These are phyloP conservation scores for Tiaroga cobitis DNA, from an alignment of 2,797 vertebrate species.

Conservation along the genomic window DNA sequence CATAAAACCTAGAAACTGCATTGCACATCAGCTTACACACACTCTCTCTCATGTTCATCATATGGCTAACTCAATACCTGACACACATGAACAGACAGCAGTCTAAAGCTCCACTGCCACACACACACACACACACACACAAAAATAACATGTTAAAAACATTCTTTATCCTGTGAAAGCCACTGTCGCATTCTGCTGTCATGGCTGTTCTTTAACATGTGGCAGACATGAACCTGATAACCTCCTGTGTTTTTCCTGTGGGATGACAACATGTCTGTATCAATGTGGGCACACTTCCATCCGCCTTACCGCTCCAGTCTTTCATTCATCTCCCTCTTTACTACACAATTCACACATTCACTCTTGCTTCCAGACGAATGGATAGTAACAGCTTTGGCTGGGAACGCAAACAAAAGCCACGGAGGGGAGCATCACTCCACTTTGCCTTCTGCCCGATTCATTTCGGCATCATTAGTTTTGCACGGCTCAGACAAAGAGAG, in stretches of 20 bases:
- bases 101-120: background rate
- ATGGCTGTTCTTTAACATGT: conserved; percentile 19
- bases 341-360: conserved; percentile 44
- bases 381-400: conserved; percentile 35
- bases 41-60: background rate
- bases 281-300: conserved; percentile 44
- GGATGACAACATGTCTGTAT: conserved; percentile 15
- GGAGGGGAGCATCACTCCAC: conserved; percentile 32
- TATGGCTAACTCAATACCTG: conserved; percentile 9
- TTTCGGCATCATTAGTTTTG: conserved; percentile 45
- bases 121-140: conserved; percentile 3
- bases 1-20: conserved; percentile 20
- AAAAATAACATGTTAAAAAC: background rate
- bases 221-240: conserved; percentile 27
- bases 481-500: conserved; percentile 72
- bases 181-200: background rate
- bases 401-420: conserved; percentile 49
- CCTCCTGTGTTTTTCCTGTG: conserved; percentile 60
- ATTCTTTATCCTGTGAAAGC: background rate
- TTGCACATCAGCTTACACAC: conserved; percentile 8
- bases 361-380: conserved; percentile 27
- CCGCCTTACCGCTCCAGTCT: background rate
- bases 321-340: conserved; percentile 42
- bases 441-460: conserved; percentile 22
- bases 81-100: conserved; percentile 16